Evolutionary conservation across 2,797 vertebrate species (phyloP).

Genomic region (Rhincodon typus): DNA sequence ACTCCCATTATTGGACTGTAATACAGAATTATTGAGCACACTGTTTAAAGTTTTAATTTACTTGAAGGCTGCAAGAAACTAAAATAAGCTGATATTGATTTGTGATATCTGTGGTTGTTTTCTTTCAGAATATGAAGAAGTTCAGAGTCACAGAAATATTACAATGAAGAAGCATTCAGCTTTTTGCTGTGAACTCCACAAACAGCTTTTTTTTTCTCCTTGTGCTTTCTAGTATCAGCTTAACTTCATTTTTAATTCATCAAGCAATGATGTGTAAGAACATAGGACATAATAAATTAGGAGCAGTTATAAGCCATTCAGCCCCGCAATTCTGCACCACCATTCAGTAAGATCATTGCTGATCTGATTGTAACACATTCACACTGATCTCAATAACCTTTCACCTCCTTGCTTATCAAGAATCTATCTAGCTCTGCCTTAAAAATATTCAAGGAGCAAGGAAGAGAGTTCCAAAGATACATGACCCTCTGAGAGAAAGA

Average conservation of each 20-base stretch:
- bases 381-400: too few species aligned
- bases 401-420: too few species aligned
- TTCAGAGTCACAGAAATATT: neutral
- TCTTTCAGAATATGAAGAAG: neutral
- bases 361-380: too few species aligned
- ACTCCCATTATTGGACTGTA: neutral
- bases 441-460: too few species aligned
- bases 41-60: neutral
- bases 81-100: neutral
- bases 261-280: neutral
- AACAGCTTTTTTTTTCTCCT: neutral
- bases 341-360: too few species aligned
- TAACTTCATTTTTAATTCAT: neutral
- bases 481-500: too few species aligned
- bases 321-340: too few species aligned
- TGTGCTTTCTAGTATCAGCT: neutral
- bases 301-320: too few species aligned
- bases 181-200: neutral
- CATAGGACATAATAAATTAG: too few species aligned
- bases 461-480: too few species aligned
- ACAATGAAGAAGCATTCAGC: too few species aligned
- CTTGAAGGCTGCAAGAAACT: neutral
- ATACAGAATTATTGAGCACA: neutral
- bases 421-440: too few species aligned
- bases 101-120: neutral